phyloP scores from a whole-genome alignment of 2,888 invertebrate species.

The Empis stercorea region DNA sequence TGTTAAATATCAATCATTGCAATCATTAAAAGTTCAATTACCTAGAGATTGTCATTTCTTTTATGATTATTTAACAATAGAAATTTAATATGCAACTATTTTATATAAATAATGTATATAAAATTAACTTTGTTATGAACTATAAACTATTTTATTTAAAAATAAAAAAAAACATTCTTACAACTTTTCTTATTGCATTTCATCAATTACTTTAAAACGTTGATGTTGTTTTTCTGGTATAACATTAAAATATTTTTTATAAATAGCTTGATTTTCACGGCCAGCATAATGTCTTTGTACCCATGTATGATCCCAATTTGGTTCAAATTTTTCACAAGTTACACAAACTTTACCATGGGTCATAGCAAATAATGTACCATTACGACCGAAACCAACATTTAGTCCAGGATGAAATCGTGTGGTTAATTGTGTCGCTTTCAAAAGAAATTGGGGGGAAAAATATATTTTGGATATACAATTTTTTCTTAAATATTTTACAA shows the following conservation, averaged over 20 bases:
- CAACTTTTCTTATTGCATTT: slow-evolving; percentile 37
- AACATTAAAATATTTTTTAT: slow-evolving; percentile 77
- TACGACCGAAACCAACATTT: slow-evolving; percentile 66
- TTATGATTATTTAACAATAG: slow-evolving; percentile 1
- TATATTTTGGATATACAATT: too few relatives aligned
- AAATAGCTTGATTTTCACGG: slow-evolving; percentile 50
- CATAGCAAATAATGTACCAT: slow-evolving; percentile 69
- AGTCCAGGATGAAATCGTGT: slow-evolving; percentile 68
- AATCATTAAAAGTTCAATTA: background rate
- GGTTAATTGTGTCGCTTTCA: slow-evolving; percentile 46
- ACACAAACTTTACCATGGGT: slow-evolving; percentile 65
- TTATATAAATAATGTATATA: too few relatives aligned
- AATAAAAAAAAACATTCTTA: background rate
- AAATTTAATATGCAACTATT: background rate
- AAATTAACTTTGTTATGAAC: background rate
- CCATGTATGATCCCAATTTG: slow-evolving; percentile 67
- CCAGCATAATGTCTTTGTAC: slow-evolving; percentile 51
- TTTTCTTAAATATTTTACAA: too few relatives aligned
- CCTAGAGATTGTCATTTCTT: slow-evolving; percentile 1
- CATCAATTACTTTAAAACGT: slow-evolving; percentile 63
- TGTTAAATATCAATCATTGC: background rate
- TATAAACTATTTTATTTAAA: background rate
- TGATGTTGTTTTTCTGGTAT: slow-evolving; percentile 65
- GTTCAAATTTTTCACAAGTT: slow-evolving; percentile 69
- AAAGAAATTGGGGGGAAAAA: too few relatives aligned